Conservation (phyloP, 2,113 vertebrate genomes). For the Dendropsophus ebraccatus region DNA sequence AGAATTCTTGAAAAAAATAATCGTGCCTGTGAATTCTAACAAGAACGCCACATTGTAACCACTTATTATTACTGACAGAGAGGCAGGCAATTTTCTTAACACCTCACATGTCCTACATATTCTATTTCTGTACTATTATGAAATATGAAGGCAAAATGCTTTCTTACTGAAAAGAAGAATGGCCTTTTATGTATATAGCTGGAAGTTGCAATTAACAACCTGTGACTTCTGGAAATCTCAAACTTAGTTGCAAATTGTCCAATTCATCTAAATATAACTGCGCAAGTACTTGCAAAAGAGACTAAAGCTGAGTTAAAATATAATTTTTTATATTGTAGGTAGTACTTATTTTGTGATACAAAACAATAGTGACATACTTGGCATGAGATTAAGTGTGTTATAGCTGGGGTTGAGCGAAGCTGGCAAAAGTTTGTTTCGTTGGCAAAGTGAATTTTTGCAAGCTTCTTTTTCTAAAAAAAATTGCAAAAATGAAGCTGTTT, state of each 20-base stretch:
- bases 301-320: not conserved
- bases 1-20: not conserved
- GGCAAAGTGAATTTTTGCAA: too few relatives aligned
- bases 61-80: constrained; percentile 1
- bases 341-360: not conserved
- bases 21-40: not conserved
- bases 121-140: not conserved
- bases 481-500: too few relatives aligned
- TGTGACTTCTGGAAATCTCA: not conserved
- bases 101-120: constrained; percentile 7
- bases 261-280: constrained; percentile 29
- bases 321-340: not conserved
- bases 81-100: not conserved
- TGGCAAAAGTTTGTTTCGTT: too few relatives aligned
- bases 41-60: not conserved
- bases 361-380: not conserved
- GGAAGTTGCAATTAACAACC: constrained; percentile 18
- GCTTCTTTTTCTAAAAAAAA: too few relatives aligned
- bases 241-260: not conserved
- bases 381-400: too few relatives aligned
- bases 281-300: not conserved
- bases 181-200: not conserved
- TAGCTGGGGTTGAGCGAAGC: too few relatives aligned
- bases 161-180: not conserved
- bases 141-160: not conserved